These are phyloP conservation scores for Gambusia affinis DNA, from an alignment of 2,113 vertebrate genomes.

Conservation along the genomic window DNA sequence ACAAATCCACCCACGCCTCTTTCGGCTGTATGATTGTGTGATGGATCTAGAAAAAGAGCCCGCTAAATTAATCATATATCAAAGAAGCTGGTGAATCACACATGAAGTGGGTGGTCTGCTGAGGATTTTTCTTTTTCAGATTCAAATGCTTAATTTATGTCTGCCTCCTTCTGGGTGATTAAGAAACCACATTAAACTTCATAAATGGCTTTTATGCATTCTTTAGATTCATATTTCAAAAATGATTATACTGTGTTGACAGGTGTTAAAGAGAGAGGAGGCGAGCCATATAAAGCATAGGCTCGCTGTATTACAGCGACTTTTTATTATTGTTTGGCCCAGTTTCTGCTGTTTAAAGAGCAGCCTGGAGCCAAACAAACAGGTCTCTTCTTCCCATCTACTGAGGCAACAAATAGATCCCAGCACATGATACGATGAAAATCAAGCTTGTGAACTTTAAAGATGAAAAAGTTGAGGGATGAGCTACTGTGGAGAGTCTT, in stretches of 20 bases:
- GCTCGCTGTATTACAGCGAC: constrained; percentile 23
- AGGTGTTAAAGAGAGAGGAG: constrained; percentile 29
- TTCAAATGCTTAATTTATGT: constrained; percentile 51
- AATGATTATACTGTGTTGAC: constrained; percentile 31
- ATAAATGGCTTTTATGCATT: constrained; percentile 42
- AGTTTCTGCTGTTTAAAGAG: constrained; percentile 24
- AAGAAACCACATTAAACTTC: constrained; percentile 53
- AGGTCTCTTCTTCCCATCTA: constrained; percentile 54
- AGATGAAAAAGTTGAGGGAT: not conserved
- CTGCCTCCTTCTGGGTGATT: constrained; percentile 43
- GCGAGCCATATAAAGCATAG: constrained; percentile 12
- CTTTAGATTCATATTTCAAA: constrained; percentile 52
- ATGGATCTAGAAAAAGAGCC: not conserved
- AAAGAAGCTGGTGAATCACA: constrained; percentile 39
- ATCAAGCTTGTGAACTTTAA: constrained; percentile 3
- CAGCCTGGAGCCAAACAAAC: constrained; percentile 53
- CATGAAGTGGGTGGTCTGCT: constrained; percentile 38
- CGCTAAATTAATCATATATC: not conserved
- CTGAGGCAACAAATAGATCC: constrained; percentile 50
- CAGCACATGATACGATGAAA: constrained; percentile 34
- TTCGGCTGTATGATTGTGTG: not conserved
- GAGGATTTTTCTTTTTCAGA: constrained; percentile 24
- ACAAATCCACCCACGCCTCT: not conserved
- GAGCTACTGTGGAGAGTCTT: not conserved
- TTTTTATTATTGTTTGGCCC: constrained; percentile 24